Conservation (phyloP, 2,797 vertebrate genomes). For the Etheostoma perlongum region DNA sequence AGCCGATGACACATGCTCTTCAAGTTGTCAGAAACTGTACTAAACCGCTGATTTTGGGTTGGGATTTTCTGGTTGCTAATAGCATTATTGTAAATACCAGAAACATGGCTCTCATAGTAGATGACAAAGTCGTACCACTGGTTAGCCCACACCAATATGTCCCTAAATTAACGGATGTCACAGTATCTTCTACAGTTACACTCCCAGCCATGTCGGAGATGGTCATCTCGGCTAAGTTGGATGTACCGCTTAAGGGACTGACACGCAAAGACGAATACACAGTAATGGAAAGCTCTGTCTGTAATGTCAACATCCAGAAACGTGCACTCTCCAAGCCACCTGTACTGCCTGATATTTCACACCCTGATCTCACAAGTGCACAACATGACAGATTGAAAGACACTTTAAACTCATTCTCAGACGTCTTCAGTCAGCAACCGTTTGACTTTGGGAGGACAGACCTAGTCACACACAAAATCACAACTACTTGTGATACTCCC, state of each 20-base stretch:
- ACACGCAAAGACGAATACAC: not conserved
- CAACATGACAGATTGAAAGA: not conserved
- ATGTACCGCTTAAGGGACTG: not conserved
- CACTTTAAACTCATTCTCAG: not conserved
- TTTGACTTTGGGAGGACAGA: not conserved
- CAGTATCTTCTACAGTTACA: too few relatives aligned
- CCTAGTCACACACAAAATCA: constrained; percentile 17
- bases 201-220: constrained; percentile 9
- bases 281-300: constrained; percentile 6
- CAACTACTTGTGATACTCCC: not conserved
- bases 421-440: constrained; percentile 14
- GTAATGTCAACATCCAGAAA: constrained; percentile 3
- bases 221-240: constrained; percentile 15
- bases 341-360: not conserved
- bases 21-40: too few relatives aligned
- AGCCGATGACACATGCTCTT: constrained; percentile 3
- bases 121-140: too few relatives aligned
- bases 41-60: too few relatives aligned
- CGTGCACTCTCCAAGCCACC: not conserved
- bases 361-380: not conserved
- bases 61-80: too few relatives aligned
- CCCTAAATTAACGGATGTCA: too few relatives aligned
- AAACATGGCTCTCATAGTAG: too few relatives aligned
- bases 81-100: too few relatives aligned
- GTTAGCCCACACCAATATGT: too few relatives aligned